Evolutionary conservation across 2,113 vertebrate genomes (phyloP).

Genomic region (Chaetodon auriga): DNA sequence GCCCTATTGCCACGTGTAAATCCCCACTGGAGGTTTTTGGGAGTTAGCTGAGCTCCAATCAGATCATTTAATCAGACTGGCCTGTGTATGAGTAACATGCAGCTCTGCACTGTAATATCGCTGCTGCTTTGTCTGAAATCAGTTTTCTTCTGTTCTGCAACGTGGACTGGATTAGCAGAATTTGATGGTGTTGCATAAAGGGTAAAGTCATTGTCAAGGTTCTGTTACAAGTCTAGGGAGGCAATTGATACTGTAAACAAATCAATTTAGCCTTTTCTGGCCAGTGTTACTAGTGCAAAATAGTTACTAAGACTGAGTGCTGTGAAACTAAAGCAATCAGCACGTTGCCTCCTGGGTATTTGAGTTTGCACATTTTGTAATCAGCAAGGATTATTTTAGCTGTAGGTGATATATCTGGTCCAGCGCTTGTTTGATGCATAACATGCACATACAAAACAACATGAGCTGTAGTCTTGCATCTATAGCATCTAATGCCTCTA

Average conservation of each 20-base stretch:
- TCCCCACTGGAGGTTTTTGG: constrained; percentile 62
- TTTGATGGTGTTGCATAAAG: constrained; percentile 71
- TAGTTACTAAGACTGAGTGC: constrained; percentile 66
- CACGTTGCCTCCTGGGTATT: constrained; percentile 54
- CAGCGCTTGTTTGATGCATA: constrained; percentile 21
- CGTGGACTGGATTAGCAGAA: constrained; percentile 73
- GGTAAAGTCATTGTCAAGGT: constrained; percentile 75
- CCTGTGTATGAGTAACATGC: constrained; percentile 28
- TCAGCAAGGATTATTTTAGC: constrained; percentile 52
- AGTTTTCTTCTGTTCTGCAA: constrained; percentile 66
- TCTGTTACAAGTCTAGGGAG: constrained; percentile 74
- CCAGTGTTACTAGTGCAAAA: constrained; percentile 64
- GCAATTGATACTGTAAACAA: constrained; percentile 77
- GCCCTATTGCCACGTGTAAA: constrained; percentile 63
- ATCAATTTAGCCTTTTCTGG: constrained; percentile 76
- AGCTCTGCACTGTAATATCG: constrained; percentile 34
- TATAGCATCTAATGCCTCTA: constrained; percentile 1
- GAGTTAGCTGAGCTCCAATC: constrained; percentile 56
- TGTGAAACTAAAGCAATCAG: constrained; percentile 67
- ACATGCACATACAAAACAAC: background rate
- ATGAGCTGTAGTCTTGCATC: constrained; percentile 35
- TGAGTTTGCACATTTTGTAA: constrained; percentile 50
- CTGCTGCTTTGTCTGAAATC: constrained; percentile 51
- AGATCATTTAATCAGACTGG: constrained; percentile 51
- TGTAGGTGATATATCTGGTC: constrained; percentile 31